phyloP scores from a whole-genome alignment of 1,140 invertebrate genomes.

The Pomacea maculata region DNA sequence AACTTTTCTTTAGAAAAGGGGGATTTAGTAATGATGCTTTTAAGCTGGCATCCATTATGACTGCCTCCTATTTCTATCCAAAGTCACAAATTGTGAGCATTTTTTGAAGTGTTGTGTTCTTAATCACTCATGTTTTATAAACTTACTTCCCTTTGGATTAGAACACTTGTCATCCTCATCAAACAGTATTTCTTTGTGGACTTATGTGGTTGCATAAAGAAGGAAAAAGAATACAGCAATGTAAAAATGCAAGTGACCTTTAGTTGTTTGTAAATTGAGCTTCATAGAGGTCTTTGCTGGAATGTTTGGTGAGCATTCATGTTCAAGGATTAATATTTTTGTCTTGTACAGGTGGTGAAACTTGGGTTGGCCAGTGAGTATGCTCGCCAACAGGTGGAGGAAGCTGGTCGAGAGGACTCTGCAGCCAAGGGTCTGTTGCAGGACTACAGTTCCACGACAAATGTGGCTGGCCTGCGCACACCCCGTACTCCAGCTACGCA shows the following conservation, averaged over 20 bases:
- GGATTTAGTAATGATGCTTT: no score
- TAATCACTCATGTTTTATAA: no score
- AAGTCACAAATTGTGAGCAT: no score
- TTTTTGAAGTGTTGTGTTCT: no score
- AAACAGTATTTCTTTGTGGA: neutral
- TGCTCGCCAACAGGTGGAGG: slow-evolving; percentile 89
- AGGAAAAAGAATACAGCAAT: neutral
- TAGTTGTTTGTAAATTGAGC: no score
- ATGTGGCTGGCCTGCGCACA: slow-evolving; percentile 75
- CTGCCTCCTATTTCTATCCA: no score
- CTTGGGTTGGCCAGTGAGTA: slow-evolving; percentile 94
- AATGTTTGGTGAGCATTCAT: neutral
- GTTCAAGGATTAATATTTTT: neutral
- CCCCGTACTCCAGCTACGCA: slow-evolving; percentile 83
- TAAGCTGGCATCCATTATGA: no score
- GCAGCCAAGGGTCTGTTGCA: slow-evolving; percentile 88
- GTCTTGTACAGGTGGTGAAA: slow-evolving; percentile 88
- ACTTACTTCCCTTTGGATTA: no score
- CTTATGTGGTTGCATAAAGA: neutral
- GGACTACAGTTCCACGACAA: slow-evolving; percentile 88
- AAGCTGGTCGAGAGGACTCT: slow-evolving; percentile 75
- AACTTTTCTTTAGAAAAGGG: no score
- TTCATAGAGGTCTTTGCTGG: no score
- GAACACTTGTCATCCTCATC: no score
- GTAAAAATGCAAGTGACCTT: no score